A percentile compares a stretch with the other conserved stretches of the same genome.
Conservation (phyloP, 2,113 vertebrate genomes). For the Thinocorus orbignyianus region DNA sequence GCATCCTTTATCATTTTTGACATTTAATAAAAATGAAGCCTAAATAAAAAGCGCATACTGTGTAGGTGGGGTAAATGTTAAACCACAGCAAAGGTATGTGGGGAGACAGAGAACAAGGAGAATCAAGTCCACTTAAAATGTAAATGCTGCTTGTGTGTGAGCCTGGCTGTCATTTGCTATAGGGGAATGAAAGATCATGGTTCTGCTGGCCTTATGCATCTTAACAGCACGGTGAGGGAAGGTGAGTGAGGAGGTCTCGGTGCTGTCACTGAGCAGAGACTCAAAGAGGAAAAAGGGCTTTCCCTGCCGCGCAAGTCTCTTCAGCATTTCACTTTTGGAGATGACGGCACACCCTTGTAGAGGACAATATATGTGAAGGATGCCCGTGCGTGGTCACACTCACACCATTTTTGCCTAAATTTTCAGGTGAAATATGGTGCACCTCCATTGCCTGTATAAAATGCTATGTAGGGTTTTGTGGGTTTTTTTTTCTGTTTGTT, state of each 20-base stretch:
- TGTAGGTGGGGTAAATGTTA: not conserved
- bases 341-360: fast-evolving
- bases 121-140: not conserved
- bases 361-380: fast-evolving
- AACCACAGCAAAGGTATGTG: not conserved
- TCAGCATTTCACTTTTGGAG: not conserved
- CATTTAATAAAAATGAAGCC: not conserved
- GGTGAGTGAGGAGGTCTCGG: fast-evolving
- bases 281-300: not conserved
- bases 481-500: not conserved
- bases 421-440: not conserved
- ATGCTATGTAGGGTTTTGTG: not conserved
- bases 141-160: not conserved
- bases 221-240: fast-evolving
- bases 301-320: fast-evolving
- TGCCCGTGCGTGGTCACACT: fast-evolving
- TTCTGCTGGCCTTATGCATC: not conserved
- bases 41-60: not conserved
- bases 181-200: not conserved
- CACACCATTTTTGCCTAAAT: not conserved
- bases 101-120: not conserved
- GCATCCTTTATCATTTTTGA: not conserved
- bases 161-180: not conserved
- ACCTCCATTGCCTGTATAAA: not conserved
- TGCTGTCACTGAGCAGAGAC: not conserved